These are phyloP conservation scores for Sialis fuliginosa DNA, from an alignment of 2,888 invertebrate species.

Conservation along the genomic window DNA sequence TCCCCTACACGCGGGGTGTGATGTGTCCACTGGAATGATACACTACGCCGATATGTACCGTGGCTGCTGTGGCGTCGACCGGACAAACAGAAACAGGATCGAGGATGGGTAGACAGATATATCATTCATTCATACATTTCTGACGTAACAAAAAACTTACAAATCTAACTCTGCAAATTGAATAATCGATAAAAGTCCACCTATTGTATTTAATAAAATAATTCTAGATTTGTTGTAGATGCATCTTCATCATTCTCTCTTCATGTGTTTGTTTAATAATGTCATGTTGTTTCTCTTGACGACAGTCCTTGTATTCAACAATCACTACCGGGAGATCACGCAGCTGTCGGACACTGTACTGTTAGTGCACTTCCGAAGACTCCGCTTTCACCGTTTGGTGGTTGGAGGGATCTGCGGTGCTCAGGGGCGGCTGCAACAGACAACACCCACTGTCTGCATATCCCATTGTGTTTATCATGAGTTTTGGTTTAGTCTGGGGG, in stretches of 20 bases:
- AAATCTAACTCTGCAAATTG: constrained; percentile 2
- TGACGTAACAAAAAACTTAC: constrained; percentile 4
- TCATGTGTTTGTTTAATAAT: constrained; percentile 1
- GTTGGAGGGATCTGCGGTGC: constrained; percentile 68
- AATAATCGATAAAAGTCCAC: constrained; percentile 3
- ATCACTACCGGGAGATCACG: background rate
- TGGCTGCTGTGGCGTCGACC: background rate
- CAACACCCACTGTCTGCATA: background rate
- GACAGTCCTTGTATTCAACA: constrained; percentile 3
- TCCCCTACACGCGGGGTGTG: too few relatives aligned
- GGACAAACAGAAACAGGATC: background rate
- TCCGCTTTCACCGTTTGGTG: constrained; percentile 65
- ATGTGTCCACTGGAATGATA: background rate
- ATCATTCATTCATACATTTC: constrained; percentile 2
- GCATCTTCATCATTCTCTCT: background rate
- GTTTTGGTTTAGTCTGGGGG: too few relatives aligned
- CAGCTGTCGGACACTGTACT: constrained; percentile 3
- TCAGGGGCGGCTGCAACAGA: constrained; percentile 52
- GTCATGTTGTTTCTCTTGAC: constrained; percentile 1
- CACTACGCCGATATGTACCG: constrained; percentile 1
- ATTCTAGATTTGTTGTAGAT: constrained; percentile 6
- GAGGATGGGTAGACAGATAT: background rate
- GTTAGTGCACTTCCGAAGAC: constrained; percentile 69
- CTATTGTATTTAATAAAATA: constrained; percentile 6
- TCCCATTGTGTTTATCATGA: too few relatives aligned